Conservation (phyloP, 2,797 vertebrate species). For the Centroberyx gerrardi region DNA sequence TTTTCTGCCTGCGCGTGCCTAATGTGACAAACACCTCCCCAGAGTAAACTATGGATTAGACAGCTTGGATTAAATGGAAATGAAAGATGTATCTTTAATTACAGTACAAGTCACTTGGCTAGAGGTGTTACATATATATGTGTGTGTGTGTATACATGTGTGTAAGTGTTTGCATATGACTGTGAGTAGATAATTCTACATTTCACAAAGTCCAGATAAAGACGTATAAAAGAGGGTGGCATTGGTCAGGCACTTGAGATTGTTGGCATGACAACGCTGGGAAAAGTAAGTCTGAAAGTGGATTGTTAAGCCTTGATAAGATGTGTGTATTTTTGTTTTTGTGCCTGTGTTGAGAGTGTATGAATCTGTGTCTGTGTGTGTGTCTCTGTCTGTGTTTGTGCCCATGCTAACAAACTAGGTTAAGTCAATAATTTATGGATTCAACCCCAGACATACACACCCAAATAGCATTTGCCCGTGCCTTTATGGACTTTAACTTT, state of each 20-base stretch:
- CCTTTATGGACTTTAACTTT: constrained; percentile 6
- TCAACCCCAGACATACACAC: constrained; percentile 8
- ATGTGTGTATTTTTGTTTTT: too few species aligned
- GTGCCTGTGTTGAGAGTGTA: too few species aligned
- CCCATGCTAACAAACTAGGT: constrained; percentile 19
- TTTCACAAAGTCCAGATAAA: too few species aligned
- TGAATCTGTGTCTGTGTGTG: background rate
- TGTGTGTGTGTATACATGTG: constrained; percentile 2
- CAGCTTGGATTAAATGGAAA: constrained; percentile 18
- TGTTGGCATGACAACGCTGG: too few species aligned
- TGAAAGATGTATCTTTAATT: constrained; percentile 10
- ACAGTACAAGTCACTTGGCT: background rate
- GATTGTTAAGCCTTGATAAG: too few species aligned
- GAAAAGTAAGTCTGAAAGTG: too few species aligned
- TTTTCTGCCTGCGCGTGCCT: constrained; percentile 20
- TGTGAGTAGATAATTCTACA: too few species aligned
- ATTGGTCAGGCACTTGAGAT: too few species aligned
- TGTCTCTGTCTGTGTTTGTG: constrained; percentile 15
- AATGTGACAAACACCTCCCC: constrained; percentile 27
- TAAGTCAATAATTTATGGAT: constrained; percentile 45
- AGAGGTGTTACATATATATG: background rate
- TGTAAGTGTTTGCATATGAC: background rate
- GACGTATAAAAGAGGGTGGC: too few species aligned
- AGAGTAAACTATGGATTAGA: constrained; percentile 14
- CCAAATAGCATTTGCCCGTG: background rate